Percentiles rank a stretch among this genome's conserved stretches.
Evolutionary conservation across 2,797 vertebrate species (phyloP).

Genomic region (Chaunax sp.): DNA sequence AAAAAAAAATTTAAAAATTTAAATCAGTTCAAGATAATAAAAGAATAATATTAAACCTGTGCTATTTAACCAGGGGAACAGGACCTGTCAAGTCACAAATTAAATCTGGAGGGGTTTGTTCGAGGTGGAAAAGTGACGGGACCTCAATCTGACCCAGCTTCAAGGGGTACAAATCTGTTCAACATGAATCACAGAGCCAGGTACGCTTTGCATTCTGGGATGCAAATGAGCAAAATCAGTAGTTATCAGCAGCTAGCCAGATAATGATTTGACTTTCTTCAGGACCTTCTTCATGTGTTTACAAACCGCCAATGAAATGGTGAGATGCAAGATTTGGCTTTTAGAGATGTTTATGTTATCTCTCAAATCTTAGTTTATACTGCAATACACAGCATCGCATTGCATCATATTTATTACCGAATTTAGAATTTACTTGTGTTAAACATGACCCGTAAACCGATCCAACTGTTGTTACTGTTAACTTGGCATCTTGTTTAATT

Average conservation of each 20-base stretch:
- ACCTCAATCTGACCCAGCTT: neutral
- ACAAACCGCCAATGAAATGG: neutral
- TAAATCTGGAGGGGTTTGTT: neutral
- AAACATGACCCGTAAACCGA: neutral
- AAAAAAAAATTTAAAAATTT: neutral
- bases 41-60: too few species aligned
- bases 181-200: neutral
- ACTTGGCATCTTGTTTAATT: neutral
- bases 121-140: neutral
- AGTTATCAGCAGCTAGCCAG: neutral
- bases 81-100: too few species aligned
- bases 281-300: neutral
- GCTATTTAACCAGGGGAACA: too few species aligned
- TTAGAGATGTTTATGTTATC: conserved; percentile 7
- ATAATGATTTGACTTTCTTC: neutral
- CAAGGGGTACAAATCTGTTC: neutral
- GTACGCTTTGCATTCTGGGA: neutral
- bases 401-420: neutral
- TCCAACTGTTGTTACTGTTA: conserved; percentile 12
- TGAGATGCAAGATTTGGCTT: neutral
- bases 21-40: too few species aligned
- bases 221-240: conserved; percentile 3
- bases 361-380: neutral
- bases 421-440: neutral
- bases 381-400: neutral